Percentiles rank a stretch among this genome's conserved stretches.
Evolutionary conservation across 2,113 vertebrate species (phyloP).

Genomic region (Bombycilla garrulus): DNA sequence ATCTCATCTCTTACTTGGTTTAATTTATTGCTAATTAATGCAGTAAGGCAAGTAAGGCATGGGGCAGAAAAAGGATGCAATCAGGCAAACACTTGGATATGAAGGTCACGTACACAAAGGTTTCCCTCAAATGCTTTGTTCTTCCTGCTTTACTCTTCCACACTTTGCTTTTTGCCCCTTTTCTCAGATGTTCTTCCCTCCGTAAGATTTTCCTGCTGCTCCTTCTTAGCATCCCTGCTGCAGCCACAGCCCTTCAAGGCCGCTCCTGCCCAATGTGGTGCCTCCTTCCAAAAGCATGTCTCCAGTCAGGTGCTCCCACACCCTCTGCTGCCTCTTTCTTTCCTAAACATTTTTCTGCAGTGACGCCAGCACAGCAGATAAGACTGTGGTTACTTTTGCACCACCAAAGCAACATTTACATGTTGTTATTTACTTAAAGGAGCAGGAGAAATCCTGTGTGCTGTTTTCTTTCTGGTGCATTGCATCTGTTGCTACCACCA

Average conservation of each 20-base stretch:
- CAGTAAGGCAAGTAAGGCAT: not conserved
- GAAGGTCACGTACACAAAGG: rapidly evolving
- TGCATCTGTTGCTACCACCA: not conserved
- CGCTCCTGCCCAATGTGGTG: rapidly evolving
- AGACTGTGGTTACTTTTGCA: not conserved
- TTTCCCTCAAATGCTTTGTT: not conserved
- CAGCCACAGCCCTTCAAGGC: not conserved
- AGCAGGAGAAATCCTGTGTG: not conserved
- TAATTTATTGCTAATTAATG: not conserved
- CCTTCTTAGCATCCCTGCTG: not conserved
- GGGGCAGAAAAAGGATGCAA: not conserved
- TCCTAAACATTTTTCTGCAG: not conserved
- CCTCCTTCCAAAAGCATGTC: not conserved
- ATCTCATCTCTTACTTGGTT: not conserved
- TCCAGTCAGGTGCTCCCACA: not conserved
- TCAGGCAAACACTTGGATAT: not conserved
- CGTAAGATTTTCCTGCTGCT: not conserved
- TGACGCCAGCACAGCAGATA: not conserved
- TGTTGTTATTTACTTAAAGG: not conserved
- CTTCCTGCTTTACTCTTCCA: not conserved
- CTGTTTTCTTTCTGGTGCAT: not conserved
- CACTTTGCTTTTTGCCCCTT: not conserved
- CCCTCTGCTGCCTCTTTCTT: not conserved
- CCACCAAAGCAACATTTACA: not conserved
- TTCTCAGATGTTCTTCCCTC: not conserved